Conservation (phyloP, 2,113 vertebrate species). For the Colossoma macropomum region DNA sequence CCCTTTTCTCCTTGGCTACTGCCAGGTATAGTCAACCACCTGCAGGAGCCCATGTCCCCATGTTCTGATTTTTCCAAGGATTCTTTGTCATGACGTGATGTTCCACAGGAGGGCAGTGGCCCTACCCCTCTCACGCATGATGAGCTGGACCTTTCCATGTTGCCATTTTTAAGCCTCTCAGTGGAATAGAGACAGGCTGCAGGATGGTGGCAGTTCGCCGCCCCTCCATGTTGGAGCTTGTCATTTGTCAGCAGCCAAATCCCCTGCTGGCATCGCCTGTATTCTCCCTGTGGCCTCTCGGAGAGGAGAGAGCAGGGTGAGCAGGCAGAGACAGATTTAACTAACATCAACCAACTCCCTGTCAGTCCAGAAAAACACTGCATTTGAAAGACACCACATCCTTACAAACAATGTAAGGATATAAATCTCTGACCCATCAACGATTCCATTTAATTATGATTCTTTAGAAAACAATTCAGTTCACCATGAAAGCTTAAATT, state of each 20-base stretch:
- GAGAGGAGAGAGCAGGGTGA: background rate
- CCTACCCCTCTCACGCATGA: background rate
- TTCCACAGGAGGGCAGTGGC: background rate
- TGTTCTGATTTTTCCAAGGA: background rate
- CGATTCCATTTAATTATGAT: background rate
- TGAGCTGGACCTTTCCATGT: background rate
- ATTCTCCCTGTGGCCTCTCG: background rate
- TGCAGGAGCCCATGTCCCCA: background rate
- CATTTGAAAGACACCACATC: background rate
- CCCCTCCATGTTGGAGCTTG: background rate
- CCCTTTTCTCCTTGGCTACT: slow-evolving; percentile 9
- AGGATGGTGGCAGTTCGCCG: background rate
- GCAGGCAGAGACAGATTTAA: background rate
- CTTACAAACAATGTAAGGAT: background rate
- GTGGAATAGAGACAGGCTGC: background rate
- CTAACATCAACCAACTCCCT: background rate
- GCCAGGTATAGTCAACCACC: background rate
- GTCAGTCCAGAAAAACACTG: background rate
- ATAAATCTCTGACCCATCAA: background rate
- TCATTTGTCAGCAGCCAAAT: background rate
- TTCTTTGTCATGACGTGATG: background rate
- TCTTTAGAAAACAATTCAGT: background rate
- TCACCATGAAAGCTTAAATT: no score
- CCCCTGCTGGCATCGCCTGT: background rate
- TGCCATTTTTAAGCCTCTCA: slow-evolving; percentile 23